Evolutionary conservation across 2,888 invertebrate species (phyloP).

Genomic region (Conchocele bisecta): DNA sequence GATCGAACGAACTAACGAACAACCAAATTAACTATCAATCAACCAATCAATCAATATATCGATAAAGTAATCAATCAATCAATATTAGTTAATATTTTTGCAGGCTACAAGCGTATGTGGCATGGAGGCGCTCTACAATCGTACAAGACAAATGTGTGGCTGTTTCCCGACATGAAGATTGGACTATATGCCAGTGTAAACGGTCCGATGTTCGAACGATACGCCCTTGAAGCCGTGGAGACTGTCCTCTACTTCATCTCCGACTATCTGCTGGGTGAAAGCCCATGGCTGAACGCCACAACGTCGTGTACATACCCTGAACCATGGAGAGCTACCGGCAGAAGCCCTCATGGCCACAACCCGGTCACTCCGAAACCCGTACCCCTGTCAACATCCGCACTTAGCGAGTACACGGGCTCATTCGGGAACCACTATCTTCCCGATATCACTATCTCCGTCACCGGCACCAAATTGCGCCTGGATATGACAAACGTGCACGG

Average conservation of each 20-base stretch:
- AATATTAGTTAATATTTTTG: neutral
- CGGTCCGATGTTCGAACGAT: constrained; percentile 21
- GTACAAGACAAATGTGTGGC: constrained; percentile 24
- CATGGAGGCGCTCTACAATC: constrained; percentile 43
- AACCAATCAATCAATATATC: neutral
- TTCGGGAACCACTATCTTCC: constrained; percentile 23
- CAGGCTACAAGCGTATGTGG: constrained; percentile 32
- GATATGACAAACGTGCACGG: too few relatives aligned
- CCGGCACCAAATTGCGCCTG: too few relatives aligned
- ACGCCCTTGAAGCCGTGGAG: neutral
- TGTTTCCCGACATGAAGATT: constrained; percentile 34
- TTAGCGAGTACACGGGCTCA: constrained; percentile 35
- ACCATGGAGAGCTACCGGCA: constrained; percentile 43
- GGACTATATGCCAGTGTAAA: constrained; percentile 38
- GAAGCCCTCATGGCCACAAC: too few relatives aligned
- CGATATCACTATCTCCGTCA: constrained; percentile 2
- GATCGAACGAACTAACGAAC: neutral
- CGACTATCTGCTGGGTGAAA: constrained; percentile 52
- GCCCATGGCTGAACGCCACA: constrained; percentile 61
- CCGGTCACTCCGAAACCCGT: too few relatives aligned
- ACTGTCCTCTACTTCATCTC: constrained; percentile 43
- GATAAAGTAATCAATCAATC: neutral
- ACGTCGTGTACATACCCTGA: constrained; percentile 60
- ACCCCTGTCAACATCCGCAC: too few relatives aligned
- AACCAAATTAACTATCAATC: neutral